phyloP scores from a whole-genome alignment of 1,140 invertebrate genomes.

The Pogonomyrmex barbatus region DNA sequence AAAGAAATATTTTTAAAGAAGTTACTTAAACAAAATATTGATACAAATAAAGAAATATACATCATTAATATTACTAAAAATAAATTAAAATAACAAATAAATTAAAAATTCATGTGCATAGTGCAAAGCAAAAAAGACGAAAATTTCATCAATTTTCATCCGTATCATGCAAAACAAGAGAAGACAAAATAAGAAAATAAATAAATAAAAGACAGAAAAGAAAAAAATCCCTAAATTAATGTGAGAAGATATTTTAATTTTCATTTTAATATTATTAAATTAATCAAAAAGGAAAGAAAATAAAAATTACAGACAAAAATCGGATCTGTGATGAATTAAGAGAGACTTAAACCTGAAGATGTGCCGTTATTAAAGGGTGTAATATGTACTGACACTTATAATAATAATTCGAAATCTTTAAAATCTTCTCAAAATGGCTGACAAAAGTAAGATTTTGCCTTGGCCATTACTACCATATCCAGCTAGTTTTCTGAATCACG shows the following conservation, averaged over 20 bases:
- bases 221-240: not conserved
- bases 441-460: slow-evolving; percentile 84
- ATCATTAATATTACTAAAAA: not conserved
- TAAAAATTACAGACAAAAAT: slow-evolving; percentile 1
- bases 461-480: slow-evolving; percentile 84
- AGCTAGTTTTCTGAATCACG: slow-evolving; percentile 82
- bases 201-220: not conserved
- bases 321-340: not conserved
- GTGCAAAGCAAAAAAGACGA: slow-evolving; percentile 12
- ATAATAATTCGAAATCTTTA: slow-evolving; percentile 13
- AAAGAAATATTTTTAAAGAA: not conserved
- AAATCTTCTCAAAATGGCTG: slow-evolving; percentile 80
- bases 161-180: not conserved
- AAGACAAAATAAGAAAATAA: not conserved
- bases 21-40: not conserved
- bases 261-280: slow-evolving; percentile 17
- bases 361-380: too few species aligned
- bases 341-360: not conserved
- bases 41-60: slow-evolving; percentile 4
- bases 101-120: not conserved
- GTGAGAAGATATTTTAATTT: slow-evolving; percentile 35
- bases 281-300: not conserved
- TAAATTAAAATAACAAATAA: not conserved
- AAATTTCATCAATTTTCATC: not conserved
- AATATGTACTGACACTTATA: slow-evolving; percentile 40